phyloP scores from a whole-genome alignment of 2,888 invertebrate genomes.

The Sarcophaga variegata region DNA sequence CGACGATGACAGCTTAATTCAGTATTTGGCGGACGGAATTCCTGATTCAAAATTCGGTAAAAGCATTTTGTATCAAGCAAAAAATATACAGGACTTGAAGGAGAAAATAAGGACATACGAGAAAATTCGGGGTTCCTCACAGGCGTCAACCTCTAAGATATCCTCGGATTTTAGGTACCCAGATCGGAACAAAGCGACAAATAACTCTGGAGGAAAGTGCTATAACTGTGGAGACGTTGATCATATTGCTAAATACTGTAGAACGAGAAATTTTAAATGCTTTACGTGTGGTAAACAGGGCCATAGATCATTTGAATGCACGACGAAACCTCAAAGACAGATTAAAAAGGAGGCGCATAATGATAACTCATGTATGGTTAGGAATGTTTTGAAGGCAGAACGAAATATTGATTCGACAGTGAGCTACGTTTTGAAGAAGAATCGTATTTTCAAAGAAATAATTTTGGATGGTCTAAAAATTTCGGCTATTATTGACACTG shows the following conservation, averaged over 20 bases:
- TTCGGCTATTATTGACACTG: background rate
- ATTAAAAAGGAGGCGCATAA: background rate
- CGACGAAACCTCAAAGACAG: background rate
- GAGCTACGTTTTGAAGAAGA: background rate
- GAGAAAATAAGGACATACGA: too few relatives aligned
- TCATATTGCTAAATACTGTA: background rate
- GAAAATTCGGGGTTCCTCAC: too few relatives aligned
- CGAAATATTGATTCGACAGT: background rate
- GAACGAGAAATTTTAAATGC: background rate
- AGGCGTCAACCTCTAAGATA: background rate
- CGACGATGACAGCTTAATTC: too few relatives aligned
- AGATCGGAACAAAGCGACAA: background rate
- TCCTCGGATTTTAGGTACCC: background rate
- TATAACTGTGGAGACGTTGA: background rate
- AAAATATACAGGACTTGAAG: too few relatives aligned
- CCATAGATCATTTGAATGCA: background rate
- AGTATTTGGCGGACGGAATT: too few relatives aligned
- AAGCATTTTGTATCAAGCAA: too few relatives aligned
- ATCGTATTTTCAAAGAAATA: background rate
- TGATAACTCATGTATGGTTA: background rate
- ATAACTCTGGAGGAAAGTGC: background rate
- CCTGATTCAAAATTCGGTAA: too few relatives aligned
- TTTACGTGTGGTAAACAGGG: constrained; percentile 5
- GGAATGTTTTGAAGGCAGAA: background rate
- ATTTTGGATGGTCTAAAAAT: background rate